These are phyloP conservation scores for Plemyria rubiginata DNA, from an alignment of 2,888 invertebrate genomes.

Conservation along the genomic window DNA sequence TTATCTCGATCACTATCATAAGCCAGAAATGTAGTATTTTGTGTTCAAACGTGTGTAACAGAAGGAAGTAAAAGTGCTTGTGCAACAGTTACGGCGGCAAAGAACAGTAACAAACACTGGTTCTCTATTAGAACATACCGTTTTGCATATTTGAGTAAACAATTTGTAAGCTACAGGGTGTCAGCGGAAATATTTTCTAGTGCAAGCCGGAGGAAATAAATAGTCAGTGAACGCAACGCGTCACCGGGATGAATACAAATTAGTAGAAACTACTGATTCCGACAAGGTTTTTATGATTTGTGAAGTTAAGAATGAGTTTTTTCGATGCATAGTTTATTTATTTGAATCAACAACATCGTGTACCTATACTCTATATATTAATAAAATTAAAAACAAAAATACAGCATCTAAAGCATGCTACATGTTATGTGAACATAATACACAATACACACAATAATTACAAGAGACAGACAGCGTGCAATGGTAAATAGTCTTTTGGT, in stretches of 20 bases:
- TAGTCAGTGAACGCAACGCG: neutral
- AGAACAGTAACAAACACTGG: slow-evolving; percentile 34
- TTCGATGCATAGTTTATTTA: too few relatives aligned
- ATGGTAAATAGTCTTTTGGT: too few relatives aligned
- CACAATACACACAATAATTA: too few relatives aligned
- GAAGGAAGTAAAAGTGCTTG: slow-evolving; percentile 54
- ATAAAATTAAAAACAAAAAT: too few relatives aligned
- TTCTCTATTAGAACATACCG: slow-evolving; percentile 30
- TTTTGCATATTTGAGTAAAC: slow-evolving; percentile 28
- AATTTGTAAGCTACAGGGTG: slow-evolving; percentile 23
- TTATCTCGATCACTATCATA: slow-evolving; percentile 53
- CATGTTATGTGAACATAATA: too few relatives aligned
- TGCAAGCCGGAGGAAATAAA: neutral
- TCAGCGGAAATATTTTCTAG: slow-evolving; percentile 17
- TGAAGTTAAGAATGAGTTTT: too few relatives aligned
- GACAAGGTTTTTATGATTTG: too few relatives aligned
- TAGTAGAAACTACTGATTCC: neutral
- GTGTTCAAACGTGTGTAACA: slow-evolving; percentile 52
- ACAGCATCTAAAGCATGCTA: too few relatives aligned
- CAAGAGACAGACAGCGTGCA: too few relatives aligned
- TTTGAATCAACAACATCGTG: too few relatives aligned
- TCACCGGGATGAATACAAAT: neutral
- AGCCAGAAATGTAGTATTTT: slow-evolving; percentile 53
- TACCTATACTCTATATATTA: too few relatives aligned
- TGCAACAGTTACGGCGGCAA: slow-evolving; percentile 41